phyloP scores from a whole-genome alignment of 2,888 invertebrate genomes.

The Herminia tarsipennalis region DNA sequence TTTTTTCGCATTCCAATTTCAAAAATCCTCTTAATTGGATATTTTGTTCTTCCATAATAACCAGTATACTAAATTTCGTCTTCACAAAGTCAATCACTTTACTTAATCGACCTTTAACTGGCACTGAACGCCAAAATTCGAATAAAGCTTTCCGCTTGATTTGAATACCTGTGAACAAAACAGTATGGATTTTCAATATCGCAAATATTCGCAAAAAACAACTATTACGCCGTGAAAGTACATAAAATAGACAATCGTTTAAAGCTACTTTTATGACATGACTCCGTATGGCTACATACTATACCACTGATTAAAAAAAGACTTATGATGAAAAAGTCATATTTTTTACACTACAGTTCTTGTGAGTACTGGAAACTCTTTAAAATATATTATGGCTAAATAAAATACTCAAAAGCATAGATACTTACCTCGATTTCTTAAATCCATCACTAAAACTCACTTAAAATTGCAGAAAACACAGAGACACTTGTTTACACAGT shows the following conservation, averaged over 20 bases:
- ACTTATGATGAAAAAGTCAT: not conserved
- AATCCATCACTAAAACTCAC: constrained; percentile 2
- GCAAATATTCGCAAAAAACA: not conserved
- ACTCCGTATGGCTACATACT: not conserved
- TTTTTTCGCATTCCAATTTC: constrained; percentile 16
- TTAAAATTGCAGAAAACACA: not conserved
- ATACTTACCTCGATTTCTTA: constrained; percentile 1
- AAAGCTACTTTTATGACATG: not conserved
- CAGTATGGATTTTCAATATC: no score
- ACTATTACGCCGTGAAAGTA: not conserved
- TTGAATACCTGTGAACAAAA: constrained; percentile 9
- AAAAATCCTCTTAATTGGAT: not conserved
- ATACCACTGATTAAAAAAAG: not conserved
- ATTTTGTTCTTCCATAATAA: constrained; percentile 4
- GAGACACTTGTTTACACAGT: not conserved
- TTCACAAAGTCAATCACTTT: constrained; percentile 17
- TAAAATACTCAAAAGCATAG: not conserved
- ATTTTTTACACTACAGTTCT: not conserved
- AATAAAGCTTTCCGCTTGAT: constrained; percentile 13
- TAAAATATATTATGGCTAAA: not conserved
- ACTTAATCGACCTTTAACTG: constrained; percentile 14
- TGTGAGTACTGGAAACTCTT: not conserved
- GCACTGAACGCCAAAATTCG: constrained; percentile 17
- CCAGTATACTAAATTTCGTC: constrained; percentile 3
- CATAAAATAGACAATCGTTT: not conserved